phyloP scores from a whole-genome alignment of 2,888 invertebrate genomes.

The Litoditis marina region DNA sequence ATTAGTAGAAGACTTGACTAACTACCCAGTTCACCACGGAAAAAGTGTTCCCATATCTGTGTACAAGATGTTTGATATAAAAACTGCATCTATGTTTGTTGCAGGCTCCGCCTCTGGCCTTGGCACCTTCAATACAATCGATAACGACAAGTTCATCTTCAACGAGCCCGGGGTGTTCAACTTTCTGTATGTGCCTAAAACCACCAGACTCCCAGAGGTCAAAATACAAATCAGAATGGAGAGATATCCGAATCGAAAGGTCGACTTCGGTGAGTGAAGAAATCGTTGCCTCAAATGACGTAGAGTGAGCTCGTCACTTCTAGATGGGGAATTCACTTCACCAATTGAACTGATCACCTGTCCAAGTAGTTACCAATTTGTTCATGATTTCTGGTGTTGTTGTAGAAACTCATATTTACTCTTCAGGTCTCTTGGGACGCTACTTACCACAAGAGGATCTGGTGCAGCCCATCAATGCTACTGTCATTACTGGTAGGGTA shows the following conservation, averaged over 20 bases:
- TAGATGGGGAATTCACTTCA: too few relatives aligned
- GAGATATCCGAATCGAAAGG: constrained; percentile 59
- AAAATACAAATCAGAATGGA: constrained; percentile 57
- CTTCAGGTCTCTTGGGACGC: constrained; percentile 43
- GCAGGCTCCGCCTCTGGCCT: constrained; percentile 83
- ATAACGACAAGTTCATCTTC: constrained; percentile 84
- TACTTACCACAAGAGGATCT: constrained; percentile 56
- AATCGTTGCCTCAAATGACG: too few relatives aligned
- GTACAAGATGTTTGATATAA: too few relatives aligned
- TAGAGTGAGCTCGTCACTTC: too few relatives aligned
- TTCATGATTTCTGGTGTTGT: too few relatives aligned
- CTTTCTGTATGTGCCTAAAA: constrained; percentile 54
- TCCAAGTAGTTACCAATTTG: too few relatives aligned
- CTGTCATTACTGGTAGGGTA: constrained; percentile 56
- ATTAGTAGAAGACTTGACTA: too few relatives aligned
- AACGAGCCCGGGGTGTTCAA: constrained; percentile 73
- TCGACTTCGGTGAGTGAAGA: constrained; percentile 55
- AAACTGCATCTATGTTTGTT: constrained; percentile 26
- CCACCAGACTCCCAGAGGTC: constrained; percentile 53
- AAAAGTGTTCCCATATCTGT: too few relatives aligned
- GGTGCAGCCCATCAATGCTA: constrained; percentile 60
- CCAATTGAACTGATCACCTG: too few relatives aligned
- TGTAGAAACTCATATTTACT: background rate
- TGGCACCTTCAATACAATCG: constrained; percentile 81
- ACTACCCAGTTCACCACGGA: too few relatives aligned